phyloP scores from a whole-genome alignment of 1,140 invertebrate genomes.

The Lucilia cuprina region DNA sequence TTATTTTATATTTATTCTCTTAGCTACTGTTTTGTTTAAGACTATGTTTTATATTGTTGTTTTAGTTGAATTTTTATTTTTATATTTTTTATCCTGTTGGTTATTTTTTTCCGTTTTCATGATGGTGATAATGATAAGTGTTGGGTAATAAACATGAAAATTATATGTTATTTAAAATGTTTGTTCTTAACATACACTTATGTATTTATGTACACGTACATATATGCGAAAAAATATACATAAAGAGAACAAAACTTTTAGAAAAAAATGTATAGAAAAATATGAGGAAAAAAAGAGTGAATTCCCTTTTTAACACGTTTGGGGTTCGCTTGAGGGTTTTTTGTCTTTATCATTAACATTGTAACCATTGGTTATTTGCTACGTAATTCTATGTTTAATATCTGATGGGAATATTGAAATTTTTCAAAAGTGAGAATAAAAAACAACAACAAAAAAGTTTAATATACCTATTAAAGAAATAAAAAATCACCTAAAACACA shows the following conservation, averaged over 20 bases:
- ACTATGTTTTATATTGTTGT: neutral
- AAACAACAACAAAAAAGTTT: neutral
- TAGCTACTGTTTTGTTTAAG: neutral
- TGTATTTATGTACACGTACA: neutral
- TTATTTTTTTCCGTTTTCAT: neutral
- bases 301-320: slow-evolving; percentile 1
- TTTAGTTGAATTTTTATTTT: neutral
- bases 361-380: neutral
- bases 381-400: neutral
- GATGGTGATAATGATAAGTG: slow-evolving; percentile 17
- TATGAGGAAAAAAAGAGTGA: neutral
- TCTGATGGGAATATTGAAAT: neutral
- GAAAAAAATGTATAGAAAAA: neutral
- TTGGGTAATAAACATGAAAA: slow-evolving; percentile 15
- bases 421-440: neutral
- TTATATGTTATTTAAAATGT: slow-evolving; percentile 18
- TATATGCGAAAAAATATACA: neutral
- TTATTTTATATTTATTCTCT: neutral
- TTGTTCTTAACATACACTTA: neutral
- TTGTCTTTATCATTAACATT: slow-evolving; percentile 4
- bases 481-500: too few relatives aligned
- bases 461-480: neutral
- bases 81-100: neutral
- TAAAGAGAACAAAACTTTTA: neutral
- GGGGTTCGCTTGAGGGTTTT: neutral